Evolutionary conservation across 2,888 invertebrate species (phyloP).

Genomic region (Lasioglossum figueresi): DNA sequence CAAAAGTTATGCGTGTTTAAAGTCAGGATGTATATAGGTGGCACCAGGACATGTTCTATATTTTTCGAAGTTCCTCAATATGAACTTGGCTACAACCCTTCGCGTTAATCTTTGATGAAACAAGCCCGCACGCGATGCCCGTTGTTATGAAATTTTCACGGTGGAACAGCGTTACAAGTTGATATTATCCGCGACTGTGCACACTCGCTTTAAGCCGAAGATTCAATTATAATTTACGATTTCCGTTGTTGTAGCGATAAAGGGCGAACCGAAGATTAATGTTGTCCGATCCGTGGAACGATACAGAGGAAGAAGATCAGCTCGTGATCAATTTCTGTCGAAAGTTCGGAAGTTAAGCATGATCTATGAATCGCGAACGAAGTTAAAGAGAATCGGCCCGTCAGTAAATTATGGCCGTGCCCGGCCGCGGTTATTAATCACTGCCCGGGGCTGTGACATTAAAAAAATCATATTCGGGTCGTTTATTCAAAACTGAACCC

Average conservation of each 20-base stretch:
- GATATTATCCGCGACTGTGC: background rate
- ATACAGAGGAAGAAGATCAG: constrained; percentile 21
- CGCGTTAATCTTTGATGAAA: background rate
- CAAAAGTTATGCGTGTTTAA: background rate
- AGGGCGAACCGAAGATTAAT: constrained; percentile 31
- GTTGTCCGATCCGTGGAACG: constrained; percentile 12
- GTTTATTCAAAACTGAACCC: constrained; percentile 5
- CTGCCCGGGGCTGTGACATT: background rate
- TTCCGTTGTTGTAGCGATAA: background rate
- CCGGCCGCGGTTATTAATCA: constrained; percentile 36
- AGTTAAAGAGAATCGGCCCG: constrained; percentile 35
- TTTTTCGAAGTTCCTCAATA: background rate
- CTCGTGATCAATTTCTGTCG: constrained; percentile 44
- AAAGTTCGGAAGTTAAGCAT: constrained; percentile 45
- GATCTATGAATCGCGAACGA: constrained; percentile 54
- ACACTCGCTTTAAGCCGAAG: background rate
- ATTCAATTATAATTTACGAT: constrained; percentile 45
- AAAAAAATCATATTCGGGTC: constrained; percentile 11
- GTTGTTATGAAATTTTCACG: background rate
- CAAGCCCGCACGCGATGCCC: background rate
- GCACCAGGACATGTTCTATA: background rate
- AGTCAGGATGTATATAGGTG: too few relatives aligned
- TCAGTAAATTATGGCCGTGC: constrained; percentile 42
- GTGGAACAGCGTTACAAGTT: background rate
- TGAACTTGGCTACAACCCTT: background rate